Conservation (phyloP, 2,888 invertebrate genomes). For the Drosophila melanosoma region DNA sequence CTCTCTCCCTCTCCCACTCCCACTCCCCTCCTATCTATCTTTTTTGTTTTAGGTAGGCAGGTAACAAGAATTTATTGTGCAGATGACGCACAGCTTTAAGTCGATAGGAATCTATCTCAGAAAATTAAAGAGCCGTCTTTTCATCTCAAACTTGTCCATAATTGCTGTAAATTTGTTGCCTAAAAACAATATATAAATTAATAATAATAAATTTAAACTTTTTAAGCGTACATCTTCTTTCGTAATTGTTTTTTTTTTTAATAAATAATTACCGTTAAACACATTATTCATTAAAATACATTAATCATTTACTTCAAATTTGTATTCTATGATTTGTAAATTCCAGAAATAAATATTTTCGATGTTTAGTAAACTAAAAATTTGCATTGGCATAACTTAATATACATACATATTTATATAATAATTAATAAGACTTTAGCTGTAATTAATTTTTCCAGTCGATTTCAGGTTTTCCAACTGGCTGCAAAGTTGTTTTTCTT, state of each 20-base stretch:
- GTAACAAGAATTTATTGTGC: conserved; percentile 32
- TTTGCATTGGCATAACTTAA: conserved; percentile 1
- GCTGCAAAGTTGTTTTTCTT: conserved; percentile 46
- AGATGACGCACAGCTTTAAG: conserved; percentile 31
- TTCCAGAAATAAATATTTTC: neutral
- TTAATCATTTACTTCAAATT: neutral
- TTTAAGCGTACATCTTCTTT: neutral
- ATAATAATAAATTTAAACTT: neutral
- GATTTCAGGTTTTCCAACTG: conserved; percentile 37
- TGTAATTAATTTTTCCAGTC: conserved; percentile 13
- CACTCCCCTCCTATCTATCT: neutral
- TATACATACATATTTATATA: neutral
- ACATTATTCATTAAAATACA: neutral
- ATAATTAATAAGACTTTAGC: neutral
- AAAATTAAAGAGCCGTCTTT: neutral
- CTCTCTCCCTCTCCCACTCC: neutral
- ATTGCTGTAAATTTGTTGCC: conserved; percentile 5
- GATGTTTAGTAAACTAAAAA: neutral
- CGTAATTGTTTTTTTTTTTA: neutral
- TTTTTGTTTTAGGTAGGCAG: conserved; percentile 15
- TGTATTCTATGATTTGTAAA: neutral
- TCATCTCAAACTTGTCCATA: conserved; percentile 3
- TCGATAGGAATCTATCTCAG: conserved; percentile 16
- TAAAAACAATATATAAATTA: neutral
- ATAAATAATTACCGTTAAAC: neutral